Evolutionary conservation across 2,113 vertebrate species (phyloP).

Genomic region (Calyptomena viridis): DNA sequence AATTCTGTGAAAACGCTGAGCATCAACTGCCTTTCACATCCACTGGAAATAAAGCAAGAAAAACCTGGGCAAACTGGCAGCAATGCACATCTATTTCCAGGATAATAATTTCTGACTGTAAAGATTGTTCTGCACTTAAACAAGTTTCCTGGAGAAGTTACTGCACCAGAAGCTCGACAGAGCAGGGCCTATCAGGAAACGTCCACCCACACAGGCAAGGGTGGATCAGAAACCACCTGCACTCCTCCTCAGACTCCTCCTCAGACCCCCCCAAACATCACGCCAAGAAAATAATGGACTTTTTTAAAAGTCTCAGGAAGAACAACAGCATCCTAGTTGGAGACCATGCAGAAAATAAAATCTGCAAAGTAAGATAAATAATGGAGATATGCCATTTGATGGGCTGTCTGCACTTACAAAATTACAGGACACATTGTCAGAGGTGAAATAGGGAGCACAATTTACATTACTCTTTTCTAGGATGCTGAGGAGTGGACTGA

Average conservation of each 20-base stretch:
- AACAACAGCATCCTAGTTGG: neutral
- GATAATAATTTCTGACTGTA: neutral
- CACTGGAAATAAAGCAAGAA: neutral
- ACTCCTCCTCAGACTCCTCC: neutral
- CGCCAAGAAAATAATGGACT: accelerated
- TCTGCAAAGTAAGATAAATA: neutral
- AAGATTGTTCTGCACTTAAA: neutral
- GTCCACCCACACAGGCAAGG: neutral
- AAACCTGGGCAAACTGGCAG: neutral
- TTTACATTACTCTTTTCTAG: neutral
- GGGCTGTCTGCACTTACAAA: neutral
- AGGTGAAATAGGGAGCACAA: neutral
- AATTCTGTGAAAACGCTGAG: neutral
- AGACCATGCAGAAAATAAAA: neutral
- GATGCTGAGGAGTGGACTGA: neutral
- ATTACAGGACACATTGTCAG: neutral
- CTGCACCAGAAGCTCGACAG: neutral
- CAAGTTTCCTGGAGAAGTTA: neutral
- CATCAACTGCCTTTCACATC: neutral
- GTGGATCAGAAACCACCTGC: neutral
- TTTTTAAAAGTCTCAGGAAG: neutral
- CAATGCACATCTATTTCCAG: neutral
- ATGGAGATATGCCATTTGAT: neutral
- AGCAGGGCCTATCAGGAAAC: neutral
- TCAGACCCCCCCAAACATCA: too few species aligned